Percentiles rank a stretch among this genome's conserved stretches.
These are phyloP conservation scores for Megaceryle torquata DNA, from an alignment of 2,113 vertebrate genomes.

Conservation along the genomic window DNA sequence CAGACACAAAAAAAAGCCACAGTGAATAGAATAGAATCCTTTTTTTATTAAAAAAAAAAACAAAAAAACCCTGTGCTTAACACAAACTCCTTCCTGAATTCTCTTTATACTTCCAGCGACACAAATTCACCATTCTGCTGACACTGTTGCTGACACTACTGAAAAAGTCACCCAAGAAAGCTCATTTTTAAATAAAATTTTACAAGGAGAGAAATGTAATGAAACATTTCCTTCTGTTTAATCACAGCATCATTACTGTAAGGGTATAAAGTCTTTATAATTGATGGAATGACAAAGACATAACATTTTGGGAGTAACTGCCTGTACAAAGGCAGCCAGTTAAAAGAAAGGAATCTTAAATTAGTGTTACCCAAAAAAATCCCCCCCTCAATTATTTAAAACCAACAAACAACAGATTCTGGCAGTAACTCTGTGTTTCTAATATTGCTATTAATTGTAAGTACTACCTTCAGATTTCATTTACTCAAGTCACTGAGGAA, in stretches of 20 bases:
- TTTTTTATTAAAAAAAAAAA: not conserved
- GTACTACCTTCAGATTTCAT: not conserved
- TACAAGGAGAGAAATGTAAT: constrained; percentile 18
- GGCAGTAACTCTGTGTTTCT: not conserved
- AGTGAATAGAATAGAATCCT: constrained; percentile 9
- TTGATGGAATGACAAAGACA: not conserved
- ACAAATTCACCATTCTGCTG: constrained; percentile 59
- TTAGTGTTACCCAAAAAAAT: not conserved
- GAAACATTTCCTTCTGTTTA: constrained; percentile 12
- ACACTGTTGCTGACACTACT: constrained; percentile 39
- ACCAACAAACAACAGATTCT: not conserved
- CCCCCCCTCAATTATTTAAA: not conserved
- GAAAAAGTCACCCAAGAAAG: constrained; percentile 48
- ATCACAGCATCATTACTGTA: not conserved
- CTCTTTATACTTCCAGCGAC: constrained; percentile 44
- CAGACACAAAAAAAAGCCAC: not conserved
- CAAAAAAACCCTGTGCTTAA: not conserved
- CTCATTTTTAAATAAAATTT: constrained; percentile 24
- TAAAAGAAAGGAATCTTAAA: not conserved
- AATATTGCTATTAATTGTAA: not conserved
- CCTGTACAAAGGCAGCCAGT: not conserved
- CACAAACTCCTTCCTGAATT: constrained; percentile 66
- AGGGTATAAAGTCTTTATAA: not conserved
- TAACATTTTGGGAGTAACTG: not conserved
- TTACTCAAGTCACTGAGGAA: not conserved